A percentile compares a stretch with the other conserved stretches of the same genome.
phyloP scores from a whole-genome alignment of 2,113 vertebrate species.

The Perca schrenkii region DNA sequence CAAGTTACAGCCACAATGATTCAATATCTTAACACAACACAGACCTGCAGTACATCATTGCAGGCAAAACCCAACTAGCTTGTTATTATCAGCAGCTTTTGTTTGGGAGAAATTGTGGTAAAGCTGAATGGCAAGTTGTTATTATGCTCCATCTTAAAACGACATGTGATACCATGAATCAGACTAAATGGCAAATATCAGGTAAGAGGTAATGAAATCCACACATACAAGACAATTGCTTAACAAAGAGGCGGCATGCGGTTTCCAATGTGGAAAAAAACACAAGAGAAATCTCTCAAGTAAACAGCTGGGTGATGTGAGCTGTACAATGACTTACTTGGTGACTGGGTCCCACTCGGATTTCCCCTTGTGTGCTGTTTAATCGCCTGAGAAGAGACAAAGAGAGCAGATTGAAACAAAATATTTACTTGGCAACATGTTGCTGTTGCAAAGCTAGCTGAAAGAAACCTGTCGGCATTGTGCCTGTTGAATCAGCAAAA shows the following conservation, averaged over 20 bases:
- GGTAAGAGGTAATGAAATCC: neutral
- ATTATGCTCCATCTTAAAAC: neutral
- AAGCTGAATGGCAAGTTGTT: neutral
- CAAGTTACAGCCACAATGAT: slow-evolving; percentile 44
- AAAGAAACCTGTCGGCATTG: slow-evolving; percentile 5
- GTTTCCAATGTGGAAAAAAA: neutral
- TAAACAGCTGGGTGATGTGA: slow-evolving; percentile 6
- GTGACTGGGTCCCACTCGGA: slow-evolving; percentile 98
- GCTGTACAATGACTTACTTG: slow-evolving; percentile 87
- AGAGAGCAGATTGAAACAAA: slow-evolving; percentile 56
- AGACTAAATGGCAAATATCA: neutral
- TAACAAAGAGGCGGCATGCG: no score
- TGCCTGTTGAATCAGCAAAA: slow-evolving; percentile 30
- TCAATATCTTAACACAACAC: slow-evolving; percentile 29
- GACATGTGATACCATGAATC: neutral
- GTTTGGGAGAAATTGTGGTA: neutral
- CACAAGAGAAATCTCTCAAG: neutral
- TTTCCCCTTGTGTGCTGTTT: slow-evolving; percentile 99
- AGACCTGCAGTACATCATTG: neutral
- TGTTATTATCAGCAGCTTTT: neutral
- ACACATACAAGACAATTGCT: neutral
- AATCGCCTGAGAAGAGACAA: slow-evolving; percentile 89
- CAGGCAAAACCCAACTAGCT: neutral
- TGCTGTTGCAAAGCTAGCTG: slow-evolving; percentile 30
- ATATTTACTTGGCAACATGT: slow-evolving; percentile 49